A percentile compares a stretch with the other conserved stretches of the same genome.
These are phyloP conservation scores for Formicarius rufipectus DNA, from an alignment of 2,113 vertebrate genomes.

Conservation along the genomic window DNA sequence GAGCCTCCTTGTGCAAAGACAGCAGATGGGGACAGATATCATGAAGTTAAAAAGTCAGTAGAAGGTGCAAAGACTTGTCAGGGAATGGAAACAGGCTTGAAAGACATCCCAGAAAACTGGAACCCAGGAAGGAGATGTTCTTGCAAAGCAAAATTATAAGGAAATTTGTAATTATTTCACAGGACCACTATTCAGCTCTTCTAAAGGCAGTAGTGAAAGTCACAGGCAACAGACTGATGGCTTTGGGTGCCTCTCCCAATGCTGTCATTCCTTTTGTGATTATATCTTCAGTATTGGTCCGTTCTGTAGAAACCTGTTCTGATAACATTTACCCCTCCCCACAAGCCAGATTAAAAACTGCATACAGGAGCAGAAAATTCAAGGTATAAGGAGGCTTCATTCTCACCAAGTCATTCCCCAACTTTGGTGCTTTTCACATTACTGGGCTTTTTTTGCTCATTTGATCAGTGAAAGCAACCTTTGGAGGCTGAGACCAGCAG, in stretches of 20 bases:
- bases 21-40: background rate
- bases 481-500: background rate
- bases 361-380: background rate
- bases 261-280: background rate
- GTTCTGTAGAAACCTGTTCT: background rate
- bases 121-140: background rate
- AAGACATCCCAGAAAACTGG: background rate
- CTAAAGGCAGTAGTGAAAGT: background rate
- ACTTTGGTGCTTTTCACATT: background rate
- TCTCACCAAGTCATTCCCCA: background rate
- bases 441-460: background rate
- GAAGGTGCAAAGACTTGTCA: background rate
- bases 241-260: background rate
- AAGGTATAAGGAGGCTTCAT: background rate
- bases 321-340: slow-evolving; percentile 7
- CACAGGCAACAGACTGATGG: background rate
- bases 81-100: background rate
- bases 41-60: background rate
- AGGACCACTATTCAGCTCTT: background rate
- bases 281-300: background rate
- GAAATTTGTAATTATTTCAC: background rate
- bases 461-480: background rate
- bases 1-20: background rate
- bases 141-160: background rate
- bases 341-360: background rate